Conservation (phyloP, 2,797 vertebrate genomes). For the Xyrichtys novacula region DNA sequence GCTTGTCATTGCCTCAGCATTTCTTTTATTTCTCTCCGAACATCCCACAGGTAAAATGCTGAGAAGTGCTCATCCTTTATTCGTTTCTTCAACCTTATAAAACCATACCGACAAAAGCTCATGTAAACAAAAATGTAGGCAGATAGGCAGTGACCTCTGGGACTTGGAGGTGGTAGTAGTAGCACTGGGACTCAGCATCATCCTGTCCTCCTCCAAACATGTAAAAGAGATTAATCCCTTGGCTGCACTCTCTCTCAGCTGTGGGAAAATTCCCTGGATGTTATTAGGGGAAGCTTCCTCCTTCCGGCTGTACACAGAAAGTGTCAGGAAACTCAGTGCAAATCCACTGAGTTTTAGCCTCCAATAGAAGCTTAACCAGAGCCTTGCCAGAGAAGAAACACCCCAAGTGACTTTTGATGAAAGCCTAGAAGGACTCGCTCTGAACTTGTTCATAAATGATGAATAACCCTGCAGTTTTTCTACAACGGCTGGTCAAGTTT, state of each 20-base stretch:
- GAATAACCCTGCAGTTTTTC: too few species aligned
- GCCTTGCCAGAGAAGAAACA: conserved; percentile 32
- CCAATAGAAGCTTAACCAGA: conserved; percentile 44
- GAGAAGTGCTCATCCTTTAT: neutral
- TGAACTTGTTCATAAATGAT: too few species aligned
- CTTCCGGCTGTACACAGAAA: conserved; percentile 62
- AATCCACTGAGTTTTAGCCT: conserved; percentile 44
- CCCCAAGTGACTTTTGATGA: neutral
- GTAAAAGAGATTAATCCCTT: conserved; percentile 61
- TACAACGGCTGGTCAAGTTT: too few species aligned
- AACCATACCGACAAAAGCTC: neutral
- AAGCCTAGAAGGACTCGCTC: neutral
- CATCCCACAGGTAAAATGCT: conserved; percentile 1
- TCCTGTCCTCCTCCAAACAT: conserved; percentile 56
- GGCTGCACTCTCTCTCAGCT: conserved; percentile 59
- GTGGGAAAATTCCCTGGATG: conserved; percentile 83
- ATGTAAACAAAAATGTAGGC: neutral
- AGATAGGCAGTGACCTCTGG: conserved; percentile 31
- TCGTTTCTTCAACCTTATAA: too few species aligned
- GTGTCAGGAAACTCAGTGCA: conserved; percentile 62
- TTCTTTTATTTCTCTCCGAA: neutral
- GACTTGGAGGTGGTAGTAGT: conserved; percentile 53
- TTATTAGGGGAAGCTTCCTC: conserved; percentile 72
- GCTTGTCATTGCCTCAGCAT: neutral
- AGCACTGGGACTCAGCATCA: conserved; percentile 38